Evolutionary conservation across 2,888 invertebrate genomes (phyloP).

Genomic region (Chaitophorus viminalis): DNA sequence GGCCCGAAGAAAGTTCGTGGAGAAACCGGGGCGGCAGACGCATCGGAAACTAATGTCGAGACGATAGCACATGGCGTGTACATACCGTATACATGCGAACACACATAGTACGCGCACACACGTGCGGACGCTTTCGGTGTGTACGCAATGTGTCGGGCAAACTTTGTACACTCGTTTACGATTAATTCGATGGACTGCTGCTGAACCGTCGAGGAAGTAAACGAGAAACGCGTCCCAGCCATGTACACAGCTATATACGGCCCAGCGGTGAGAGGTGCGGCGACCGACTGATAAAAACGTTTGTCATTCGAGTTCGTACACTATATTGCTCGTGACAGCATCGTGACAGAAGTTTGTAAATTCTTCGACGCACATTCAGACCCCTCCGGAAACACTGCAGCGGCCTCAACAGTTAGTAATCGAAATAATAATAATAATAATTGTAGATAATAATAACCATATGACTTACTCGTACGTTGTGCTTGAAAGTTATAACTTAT

Average conservation of each 20-base stretch:
- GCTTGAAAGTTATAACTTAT: no score
- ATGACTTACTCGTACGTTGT: no score
- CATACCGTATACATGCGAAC: no score
- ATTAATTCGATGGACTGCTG: constrained; percentile 18
- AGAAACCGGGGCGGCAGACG: constrained; percentile 1
- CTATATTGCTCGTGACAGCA: constrained; percentile 33
- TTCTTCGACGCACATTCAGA: not conserved
- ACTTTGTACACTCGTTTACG: constrained; percentile 47
- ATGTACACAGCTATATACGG: no score
- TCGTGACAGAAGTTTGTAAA: constrained; percentile 24
- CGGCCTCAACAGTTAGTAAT: no score
- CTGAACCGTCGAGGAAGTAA: not conserved
- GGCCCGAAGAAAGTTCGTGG: constrained; percentile 41
- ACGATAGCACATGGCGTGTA: constrained; percentile 31
- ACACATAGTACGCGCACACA: not conserved
- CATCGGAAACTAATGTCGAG: constrained; percentile 51
- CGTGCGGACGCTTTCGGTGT: not conserved
- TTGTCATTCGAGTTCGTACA: constrained; percentile 41
- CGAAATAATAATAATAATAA: no score
- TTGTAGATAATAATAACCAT: no score
- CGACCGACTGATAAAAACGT: constrained; percentile 43
- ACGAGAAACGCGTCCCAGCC: not conserved
- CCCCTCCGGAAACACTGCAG: constrained; percentile 1
- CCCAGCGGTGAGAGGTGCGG: not conserved
- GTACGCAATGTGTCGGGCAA: constrained; percentile 21